Evolutionary conservation across 1,140 invertebrate genomes (phyloP).

Genomic region (Pseudomyrmex sp.): DNA sequence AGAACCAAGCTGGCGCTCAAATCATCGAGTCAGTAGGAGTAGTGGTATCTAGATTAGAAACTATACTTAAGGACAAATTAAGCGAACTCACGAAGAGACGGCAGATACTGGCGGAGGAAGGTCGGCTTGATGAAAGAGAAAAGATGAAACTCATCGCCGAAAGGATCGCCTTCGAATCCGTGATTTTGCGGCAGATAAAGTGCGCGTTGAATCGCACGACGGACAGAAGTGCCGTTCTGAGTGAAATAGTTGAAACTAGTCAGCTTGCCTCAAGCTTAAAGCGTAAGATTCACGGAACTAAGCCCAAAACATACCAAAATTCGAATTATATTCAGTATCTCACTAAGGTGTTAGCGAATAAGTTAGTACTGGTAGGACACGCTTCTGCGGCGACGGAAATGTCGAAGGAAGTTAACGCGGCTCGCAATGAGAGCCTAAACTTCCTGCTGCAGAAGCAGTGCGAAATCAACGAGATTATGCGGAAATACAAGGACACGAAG

Average conservation of each 20-base stretch:
- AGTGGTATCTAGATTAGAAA: conserved; percentile 88
- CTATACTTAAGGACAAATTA: conserved; percentile 88
- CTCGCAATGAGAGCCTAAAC: conserved; percentile 84
- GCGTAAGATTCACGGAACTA: conserved; percentile 87
- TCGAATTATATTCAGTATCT: conserved; percentile 88
- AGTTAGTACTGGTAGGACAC: conserved; percentile 83
- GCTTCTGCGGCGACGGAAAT: conserved; percentile 63
- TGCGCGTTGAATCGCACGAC: conserved; percentile 83
- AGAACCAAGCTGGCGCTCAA: conserved; percentile 79
- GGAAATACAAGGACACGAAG: conserved; percentile 89
- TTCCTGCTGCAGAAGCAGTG: conserved; percentile 87
- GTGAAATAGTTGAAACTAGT: conserved; percentile 89
- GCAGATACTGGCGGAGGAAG: conserved; percentile 86
- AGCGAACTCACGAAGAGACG: conserved; percentile 88
- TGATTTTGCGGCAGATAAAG: conserved; percentile 88
- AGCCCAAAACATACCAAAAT: conserved; percentile 85
- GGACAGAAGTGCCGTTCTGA: conserved; percentile 77
- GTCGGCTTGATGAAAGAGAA: conserved; percentile 88
- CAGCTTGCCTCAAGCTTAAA: conserved; percentile 90
- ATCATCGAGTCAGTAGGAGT: conserved; percentile 87
- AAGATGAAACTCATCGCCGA: conserved; percentile 90
- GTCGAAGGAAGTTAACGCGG: conserved; percentile 74
- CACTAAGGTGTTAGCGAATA: conserved; percentile 87
- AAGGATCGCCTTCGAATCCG: conserved; percentile 91
- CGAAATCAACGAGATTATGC: conserved; percentile 87